Conservation (phyloP, 92 coral and sea anemone species). For the Virgularia gustaviana region DNA sequence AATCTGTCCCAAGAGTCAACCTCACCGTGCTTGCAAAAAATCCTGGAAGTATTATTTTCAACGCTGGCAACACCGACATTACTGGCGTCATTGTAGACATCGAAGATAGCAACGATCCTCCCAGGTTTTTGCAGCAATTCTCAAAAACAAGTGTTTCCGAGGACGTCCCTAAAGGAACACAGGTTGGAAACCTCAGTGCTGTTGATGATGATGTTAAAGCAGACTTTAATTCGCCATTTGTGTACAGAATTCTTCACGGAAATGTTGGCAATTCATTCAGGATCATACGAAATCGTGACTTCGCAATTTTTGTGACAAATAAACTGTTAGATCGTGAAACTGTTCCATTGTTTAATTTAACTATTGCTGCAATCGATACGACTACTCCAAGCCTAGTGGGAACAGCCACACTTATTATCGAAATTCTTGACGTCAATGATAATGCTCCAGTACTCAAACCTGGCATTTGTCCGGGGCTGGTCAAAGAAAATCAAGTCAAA, state of each 20-base stretch:
- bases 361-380: slow-evolving; percentile 77
- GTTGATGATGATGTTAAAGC: slow-evolving; percentile 75
- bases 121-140: slow-evolving; percentile 66
- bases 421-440: slow-evolving; percentile 75
- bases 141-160: slow-evolving; percentile 58
- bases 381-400: slow-evolving; percentile 80
- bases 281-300: slow-evolving; percentile 41
- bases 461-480: slow-evolving; percentile 56
- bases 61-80: slow-evolving; percentile 69
- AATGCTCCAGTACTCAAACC: slow-evolving; percentile 72
- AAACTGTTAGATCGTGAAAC: slow-evolving; percentile 75
- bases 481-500: slow-evolving; percentile 63
- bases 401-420: slow-evolving; percentile 63
- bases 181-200: slow-evolving; percentile 80
- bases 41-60: slow-evolving; percentile 63
- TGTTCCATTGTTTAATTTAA: slow-evolving; percentile 59
- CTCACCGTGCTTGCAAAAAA: slow-evolving; percentile 80
- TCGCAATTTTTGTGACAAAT: slow-evolving; percentile 61
- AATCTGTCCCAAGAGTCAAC: slow-evolving; percentile 60
- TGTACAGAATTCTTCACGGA: slow-evolving; percentile 64
- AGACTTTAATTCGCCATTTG: slow-evolving; percentile 34
- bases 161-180: slow-evolving; percentile 53
- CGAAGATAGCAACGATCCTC: slow-evolving; percentile 89
- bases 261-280: slow-evolving; percentile 59
- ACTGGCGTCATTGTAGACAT: slow-evolving; percentile 72